phyloP scores from a whole-genome alignment of 2,113 vertebrate genomes.

The Pycnonotus jocosus region DNA sequence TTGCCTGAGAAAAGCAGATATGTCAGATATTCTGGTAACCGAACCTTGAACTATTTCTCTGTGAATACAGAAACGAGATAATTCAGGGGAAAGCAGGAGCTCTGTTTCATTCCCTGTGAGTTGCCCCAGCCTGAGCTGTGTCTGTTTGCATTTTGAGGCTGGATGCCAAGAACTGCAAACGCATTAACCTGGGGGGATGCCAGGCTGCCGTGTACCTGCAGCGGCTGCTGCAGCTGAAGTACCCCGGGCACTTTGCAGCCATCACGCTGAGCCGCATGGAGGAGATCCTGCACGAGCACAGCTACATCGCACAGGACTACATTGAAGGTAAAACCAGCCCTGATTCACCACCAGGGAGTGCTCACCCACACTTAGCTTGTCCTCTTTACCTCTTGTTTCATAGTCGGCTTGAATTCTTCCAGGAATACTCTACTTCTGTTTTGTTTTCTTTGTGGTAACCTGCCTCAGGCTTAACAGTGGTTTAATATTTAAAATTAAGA shows the following conservation, averaged over 20 bases:
- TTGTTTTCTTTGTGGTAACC: background rate
- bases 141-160: conserved; percentile 68
- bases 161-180: conserved; percentile 89
- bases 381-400: background rate
- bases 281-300: conserved; percentile 92
- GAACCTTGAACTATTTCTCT: background rate
- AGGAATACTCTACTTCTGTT: background rate
- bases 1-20: background rate
- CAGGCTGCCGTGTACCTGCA: conserved; percentile 90
- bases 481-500: background rate
- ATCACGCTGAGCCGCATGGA: conserved; percentile 94
- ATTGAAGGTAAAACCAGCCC: conserved; percentile 75
- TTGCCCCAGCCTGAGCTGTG: background rate
- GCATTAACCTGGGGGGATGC: conserved; percentile 91
- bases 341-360: accelerated
- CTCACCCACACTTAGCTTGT: background rate
- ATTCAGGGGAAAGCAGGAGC: background rate
- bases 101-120: background rate
- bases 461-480: background rate
- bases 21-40: background rate
- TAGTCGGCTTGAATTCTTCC: background rate
- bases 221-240: conserved; percentile 94
- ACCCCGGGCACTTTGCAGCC: conserved; percentile 87
- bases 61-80: background rate
- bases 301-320: conserved; percentile 89